A percentile compares a stretch with the other conserved stretches of the same genome.
phyloP scores from a whole-genome alignment of 2,113 vertebrate species.

The Alexandromys fortis region DNA sequence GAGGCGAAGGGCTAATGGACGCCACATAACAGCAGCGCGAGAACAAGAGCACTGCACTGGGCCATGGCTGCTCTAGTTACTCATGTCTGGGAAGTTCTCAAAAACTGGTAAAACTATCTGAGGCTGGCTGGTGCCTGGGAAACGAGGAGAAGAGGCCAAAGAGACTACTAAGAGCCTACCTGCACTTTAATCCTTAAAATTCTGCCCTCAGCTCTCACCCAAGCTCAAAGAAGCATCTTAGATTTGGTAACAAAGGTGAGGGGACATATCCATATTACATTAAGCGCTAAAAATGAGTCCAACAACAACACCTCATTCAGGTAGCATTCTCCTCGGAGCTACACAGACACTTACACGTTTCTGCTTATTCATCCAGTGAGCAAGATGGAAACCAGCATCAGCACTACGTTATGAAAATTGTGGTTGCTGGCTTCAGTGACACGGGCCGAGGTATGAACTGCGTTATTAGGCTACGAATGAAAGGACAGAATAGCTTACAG shows the following conservation, averaged over 20 bases:
- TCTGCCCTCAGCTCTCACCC: neutral
- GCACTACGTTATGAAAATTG: neutral
- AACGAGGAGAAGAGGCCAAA: rapidly evolving
- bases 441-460: neutral
- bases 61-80: neutral
- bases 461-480: neutral
- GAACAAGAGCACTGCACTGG: neutral
- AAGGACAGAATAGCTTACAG: rapidly evolving
- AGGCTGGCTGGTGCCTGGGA: neutral
- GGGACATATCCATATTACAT: neutral
- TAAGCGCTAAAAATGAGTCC: no score
- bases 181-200: neutral
- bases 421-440: neutral
- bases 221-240: neutral
- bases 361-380: no score
- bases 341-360: neutral
- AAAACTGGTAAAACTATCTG: neutral
- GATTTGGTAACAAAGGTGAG: neutral
- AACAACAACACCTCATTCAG: neutral
- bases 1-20: neutral
- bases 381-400: neutral
- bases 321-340: neutral
- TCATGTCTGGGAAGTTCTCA: neutral
- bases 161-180: neutral
- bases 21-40: neutral